Evolutionary conservation across 1,140 invertebrate species (phyloP), one percentile per base, ranked within the genome.

Genomic region (Micrasema longulum): DNA sequence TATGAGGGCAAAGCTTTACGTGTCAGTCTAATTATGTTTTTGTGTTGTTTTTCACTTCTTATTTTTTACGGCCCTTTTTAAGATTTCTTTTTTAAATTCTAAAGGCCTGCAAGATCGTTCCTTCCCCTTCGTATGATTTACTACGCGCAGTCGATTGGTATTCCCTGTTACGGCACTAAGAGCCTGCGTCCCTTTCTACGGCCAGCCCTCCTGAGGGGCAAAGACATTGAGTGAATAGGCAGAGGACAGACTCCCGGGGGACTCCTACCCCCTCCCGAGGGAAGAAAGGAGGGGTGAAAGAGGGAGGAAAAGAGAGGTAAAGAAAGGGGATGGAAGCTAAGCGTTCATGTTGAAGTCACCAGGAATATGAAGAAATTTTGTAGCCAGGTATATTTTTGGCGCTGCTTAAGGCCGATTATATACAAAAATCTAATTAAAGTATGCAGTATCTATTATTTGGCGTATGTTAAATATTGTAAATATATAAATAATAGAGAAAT

Each of bases 171-270:
- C 57, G 70, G 65, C 66, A 69, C 60, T 73, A 73, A 73, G 65
- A 57, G 57, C 48, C 50, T 60, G 31, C 38, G 16, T 63, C 72
- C 53, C 50, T 67, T 66, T 52, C 65, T 63, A 38, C 72, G n/a
- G 23, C 38, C 38, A 38, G 9, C 60, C 47, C 47, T 67, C 50
- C 43, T 23, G 63, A 76, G 73, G 72, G 71, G 71, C 75, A 76
- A 76, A 76, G 75, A 73, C 75, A 76, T 76, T 76, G 75, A 73
- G 75, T 76, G 75, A 76, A 76, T 76, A 76, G 75, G 68, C 68
- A 73, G 69, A 73, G 71, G 72, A 73, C 72, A 76, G 75, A 76
- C 75, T 73, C 75, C 75, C 75, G 7, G 20, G 75, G 69, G 71
- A 31, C 55, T 67, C 14, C 31, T 7, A 35, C 66, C 31, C 53